A percentile compares a stretch with the other conserved stretches of the same genome.
phyloP scores from a whole-genome alignment of 1,140 invertebrate species.

The Cydia strobilella region DNA sequence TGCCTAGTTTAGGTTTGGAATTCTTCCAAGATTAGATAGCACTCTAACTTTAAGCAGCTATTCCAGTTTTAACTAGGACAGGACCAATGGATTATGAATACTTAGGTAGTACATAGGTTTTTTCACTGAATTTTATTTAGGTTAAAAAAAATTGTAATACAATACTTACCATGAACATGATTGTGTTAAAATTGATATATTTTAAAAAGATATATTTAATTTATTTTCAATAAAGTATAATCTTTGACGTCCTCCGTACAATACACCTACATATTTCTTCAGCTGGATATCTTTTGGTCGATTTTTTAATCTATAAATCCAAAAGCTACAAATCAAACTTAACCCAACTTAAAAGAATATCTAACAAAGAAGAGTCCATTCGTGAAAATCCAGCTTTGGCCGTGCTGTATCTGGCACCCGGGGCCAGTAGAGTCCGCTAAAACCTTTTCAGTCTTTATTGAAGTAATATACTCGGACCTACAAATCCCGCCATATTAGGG shows the following conservation, averaged over 20 bases:
- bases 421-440: not conserved
- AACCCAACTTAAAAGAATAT: not conserved
- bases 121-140: not conserved
- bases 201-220: too few species aligned
- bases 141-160: too few species aligned
- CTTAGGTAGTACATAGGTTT: not conserved
- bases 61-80: not conserved
- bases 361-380: conserved; percentile 9
- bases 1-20: not conserved
- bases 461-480: conserved; percentile 6
- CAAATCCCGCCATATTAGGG: conserved; percentile 32
- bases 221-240: too few species aligned
- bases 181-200: too few species aligned
- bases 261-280: too few species aligned
- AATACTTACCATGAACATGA: too few species aligned
- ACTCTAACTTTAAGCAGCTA: not conserved
- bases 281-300: too few species aligned
- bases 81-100: not conserved
- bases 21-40: not conserved
- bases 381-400: not conserved
- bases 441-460: conserved; percentile 33
- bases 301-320: not conserved
- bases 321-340: too few species aligned
- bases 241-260: too few species aligned
- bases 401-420: not conserved